Base-by-base conservation (phyloP, 2,797 vertebrate species). In the Chrosomus eos region DNA sequence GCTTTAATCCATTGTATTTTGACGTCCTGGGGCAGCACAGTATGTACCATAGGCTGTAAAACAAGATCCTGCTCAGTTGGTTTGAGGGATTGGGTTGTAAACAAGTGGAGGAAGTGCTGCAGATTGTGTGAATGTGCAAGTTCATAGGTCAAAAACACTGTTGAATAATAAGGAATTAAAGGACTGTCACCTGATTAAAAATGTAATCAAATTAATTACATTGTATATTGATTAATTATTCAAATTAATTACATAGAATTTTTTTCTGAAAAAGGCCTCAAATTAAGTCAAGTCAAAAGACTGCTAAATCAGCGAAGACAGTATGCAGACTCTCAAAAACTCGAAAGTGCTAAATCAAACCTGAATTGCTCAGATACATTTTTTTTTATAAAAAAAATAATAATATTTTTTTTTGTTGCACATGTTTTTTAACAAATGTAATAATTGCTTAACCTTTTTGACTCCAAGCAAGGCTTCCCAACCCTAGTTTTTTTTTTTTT, bases 31-130 rank as follows among this genome's bases (percentile, higher is more conserved):
- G 60, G 31, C 67, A 85, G 68, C 8, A 80, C 80, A 71, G 80
- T 53, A 71, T 76, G 58, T 36, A 33, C 79, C 26, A 55, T 77
- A 66, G 48, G 78, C 70, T 38, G 64, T 77, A 33, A 68, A 80
- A 79, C 18, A 3, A 64, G 53, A 78, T 66, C 53, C 45, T 70
- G 21, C 18, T 76, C 11, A 53, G 23, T 53, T 45, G 62, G 38
- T 38, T 23, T 68, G 26, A 77, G 7, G 28, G n/a, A 51, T 38
- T 36, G 40, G 51, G 21, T 78, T 79, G 75, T 79, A 72, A 79
- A 72, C 53, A 79, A 48, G 43, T 48, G 13, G 3, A 53, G 19
- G 51, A 84, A 77, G 48, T n/a, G 28, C 51, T 16, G 53, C 45
- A 70, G 19, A 16, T 21, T 7, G 53, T 33, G 33, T 58, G 28